phyloP scores from a whole-genome alignment of 2,888 invertebrate genomes.

The Hydraecia micacea region DNA sequence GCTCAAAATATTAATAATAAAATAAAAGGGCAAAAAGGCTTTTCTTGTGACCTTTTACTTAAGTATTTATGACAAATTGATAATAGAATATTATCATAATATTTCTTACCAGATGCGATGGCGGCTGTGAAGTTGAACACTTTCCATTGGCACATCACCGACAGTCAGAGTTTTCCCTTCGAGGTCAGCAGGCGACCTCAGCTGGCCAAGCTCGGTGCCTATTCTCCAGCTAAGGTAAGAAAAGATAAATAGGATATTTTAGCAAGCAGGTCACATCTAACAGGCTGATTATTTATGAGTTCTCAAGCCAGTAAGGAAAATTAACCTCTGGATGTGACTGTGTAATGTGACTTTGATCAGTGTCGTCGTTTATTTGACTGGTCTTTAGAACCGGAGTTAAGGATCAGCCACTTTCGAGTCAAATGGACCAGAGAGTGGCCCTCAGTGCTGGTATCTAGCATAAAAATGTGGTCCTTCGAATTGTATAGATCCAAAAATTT shows the following conservation, averaged over 20 bases:
- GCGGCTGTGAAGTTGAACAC: slow-evolving; percentile 97
- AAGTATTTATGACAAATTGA: neutral
- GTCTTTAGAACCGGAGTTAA: neutral
- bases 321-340: neutral
- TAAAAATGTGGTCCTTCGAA: neutral
- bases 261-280: neutral
- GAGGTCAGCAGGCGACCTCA: slow-evolving; percentile 93
- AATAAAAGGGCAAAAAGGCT: neutral
- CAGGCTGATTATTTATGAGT: neutral
- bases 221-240: slow-evolving; percentile 92
- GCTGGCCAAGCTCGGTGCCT: slow-evolving; percentile 94
- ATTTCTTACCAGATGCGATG: slow-evolving; percentile 93
- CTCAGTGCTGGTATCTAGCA: neutral
- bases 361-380: neutral
- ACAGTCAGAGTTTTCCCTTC: slow-evolving; percentile 98
- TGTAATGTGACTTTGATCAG: neutral
- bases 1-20: too few relatives aligned
- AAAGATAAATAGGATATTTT: neutral
- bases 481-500: neutral
- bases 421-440: too few relatives aligned
- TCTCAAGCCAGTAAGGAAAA: slow-evolving; percentile 1
- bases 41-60: neutral
- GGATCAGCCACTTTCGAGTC: neutral
- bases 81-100: neutral
- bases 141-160: slow-evolving; percentile 98